Base-by-base conservation (phyloP, 2,797 vertebrate species). In the Apogon hyalosoma region DNA sequence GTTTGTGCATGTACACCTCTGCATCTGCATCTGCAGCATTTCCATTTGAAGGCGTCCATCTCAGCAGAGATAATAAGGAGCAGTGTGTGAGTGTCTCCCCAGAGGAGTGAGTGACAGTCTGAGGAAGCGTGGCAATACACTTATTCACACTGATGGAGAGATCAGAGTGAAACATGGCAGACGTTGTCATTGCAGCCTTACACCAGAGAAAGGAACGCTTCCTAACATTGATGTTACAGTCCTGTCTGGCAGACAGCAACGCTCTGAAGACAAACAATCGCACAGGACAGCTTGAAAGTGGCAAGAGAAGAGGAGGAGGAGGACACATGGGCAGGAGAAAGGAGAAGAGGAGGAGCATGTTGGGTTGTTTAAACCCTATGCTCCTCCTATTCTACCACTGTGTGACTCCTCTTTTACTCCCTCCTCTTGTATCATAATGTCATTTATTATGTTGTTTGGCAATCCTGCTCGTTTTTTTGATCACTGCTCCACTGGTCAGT, bases 81-180 rank as follows among this genome's bases (percentile, higher is more conserved):
- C 74, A 12, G 72, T 85, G 80, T 73, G 85, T 38, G 73, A 54
- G 82, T 51, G 64, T 85, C 77, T 87, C 87, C 83, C 80, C 77
- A 82, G 82, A 89, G 88, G 85, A 88, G 79, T 91, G 91, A 94
- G 89, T 91, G 93, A 93, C 92, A 93, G 92, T 87, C 79, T 78
- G 88, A 88, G 77, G 75, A 73, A 86, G 84, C 69, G 47, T 63
- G 75, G 83, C 72, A 48, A 78, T 87, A 86, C 82, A 74, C 90
- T 92, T 88, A 90, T 92, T 93, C 87, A 85, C 87, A 86, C 84
- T 90, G 92, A 93, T 92, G 88, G 90, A 87, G 89, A 93, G 92
- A 93, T 94, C 90, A 93, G 85, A 92, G 91, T 80, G 71, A 91
- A 92, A 91, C 92, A 92, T 84, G 88, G 83, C 90, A 90, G 89